phyloP scores from a whole-genome alignment of 2,797 vertebrate genomes.

The Spinus pinus region DNA sequence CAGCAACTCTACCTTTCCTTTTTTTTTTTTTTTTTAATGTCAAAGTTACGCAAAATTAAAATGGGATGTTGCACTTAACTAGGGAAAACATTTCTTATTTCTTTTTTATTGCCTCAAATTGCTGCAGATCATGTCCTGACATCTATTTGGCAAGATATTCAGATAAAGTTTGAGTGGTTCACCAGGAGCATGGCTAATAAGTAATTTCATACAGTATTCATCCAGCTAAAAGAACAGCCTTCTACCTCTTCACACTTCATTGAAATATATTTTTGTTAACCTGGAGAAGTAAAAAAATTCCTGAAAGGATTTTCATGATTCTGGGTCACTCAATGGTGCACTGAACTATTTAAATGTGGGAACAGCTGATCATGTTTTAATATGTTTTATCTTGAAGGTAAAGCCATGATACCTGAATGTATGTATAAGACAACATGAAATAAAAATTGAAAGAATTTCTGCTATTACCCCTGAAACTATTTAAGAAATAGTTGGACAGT shows the following conservation, averaged over 20 bases:
- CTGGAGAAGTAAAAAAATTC: neutral
- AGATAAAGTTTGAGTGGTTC: neutral
- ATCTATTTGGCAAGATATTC: neutral
- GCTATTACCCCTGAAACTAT: neutral
- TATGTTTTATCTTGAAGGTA: neutral
- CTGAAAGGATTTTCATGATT: neutral
- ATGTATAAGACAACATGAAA: neutral
- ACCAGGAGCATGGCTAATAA: neutral
- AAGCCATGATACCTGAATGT: neutral
- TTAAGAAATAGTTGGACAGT: neutral
- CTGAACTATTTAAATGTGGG: neutral
- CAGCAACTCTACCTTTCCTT: neutral
- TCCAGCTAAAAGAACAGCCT: neutral
- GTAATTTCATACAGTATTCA: neutral
- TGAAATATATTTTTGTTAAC: neutral
- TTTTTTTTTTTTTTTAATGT: neutral
- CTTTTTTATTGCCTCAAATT: neutral
- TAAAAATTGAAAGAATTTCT: neutral
- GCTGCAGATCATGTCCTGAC: neutral
- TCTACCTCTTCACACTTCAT: neutral
- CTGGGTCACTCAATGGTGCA: neutral
- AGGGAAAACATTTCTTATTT: neutral
- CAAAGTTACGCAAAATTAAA: neutral
- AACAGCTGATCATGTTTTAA: neutral
- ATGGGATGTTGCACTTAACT: accelerated